phyloP scores from a whole-genome alignment of 2,113 vertebrate species.

The Oncorhynchus kisutch region DNA sequence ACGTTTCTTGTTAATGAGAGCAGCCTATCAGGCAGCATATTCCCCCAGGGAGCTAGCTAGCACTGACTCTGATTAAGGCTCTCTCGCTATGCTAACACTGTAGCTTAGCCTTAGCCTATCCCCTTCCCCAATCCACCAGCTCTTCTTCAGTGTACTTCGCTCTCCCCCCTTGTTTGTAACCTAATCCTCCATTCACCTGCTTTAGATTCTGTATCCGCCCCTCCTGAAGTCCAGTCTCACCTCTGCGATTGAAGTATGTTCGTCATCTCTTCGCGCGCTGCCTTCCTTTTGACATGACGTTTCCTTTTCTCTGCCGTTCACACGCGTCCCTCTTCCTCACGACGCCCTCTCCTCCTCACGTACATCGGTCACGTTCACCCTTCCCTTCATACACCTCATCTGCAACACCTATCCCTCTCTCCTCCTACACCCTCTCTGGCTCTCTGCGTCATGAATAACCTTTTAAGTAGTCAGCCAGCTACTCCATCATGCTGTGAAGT shows the following conservation, averaged over 20 bases:
- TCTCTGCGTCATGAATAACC: background rate
- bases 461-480: no score
- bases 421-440: background rate
- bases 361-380: background rate
- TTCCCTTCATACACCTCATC: background rate
- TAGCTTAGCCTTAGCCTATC: background rate
- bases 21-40: conserved; percentile 41
- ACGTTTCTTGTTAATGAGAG: conserved; percentile 36
- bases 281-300: no score
- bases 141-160: background rate
- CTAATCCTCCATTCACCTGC: no score
- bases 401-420: background rate
- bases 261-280: no score
- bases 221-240: no score
- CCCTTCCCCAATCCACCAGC: background rate
- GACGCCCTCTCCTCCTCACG: background rate
- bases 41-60: background rate
- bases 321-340: conserved; percentile 4
- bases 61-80: background rate
- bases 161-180: background rate
- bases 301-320: background rate
- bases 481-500: no score
- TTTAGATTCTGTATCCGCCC: no score
- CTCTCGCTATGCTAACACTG: background rate
- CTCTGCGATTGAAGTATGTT: no score